Percentiles rank a stretch among this genome's conserved stretches.
These are phyloP conservation scores for Xylocopa sonorina DNA, from an alignment of 1,140 invertebrate species.

Conservation along the genomic window DNA sequence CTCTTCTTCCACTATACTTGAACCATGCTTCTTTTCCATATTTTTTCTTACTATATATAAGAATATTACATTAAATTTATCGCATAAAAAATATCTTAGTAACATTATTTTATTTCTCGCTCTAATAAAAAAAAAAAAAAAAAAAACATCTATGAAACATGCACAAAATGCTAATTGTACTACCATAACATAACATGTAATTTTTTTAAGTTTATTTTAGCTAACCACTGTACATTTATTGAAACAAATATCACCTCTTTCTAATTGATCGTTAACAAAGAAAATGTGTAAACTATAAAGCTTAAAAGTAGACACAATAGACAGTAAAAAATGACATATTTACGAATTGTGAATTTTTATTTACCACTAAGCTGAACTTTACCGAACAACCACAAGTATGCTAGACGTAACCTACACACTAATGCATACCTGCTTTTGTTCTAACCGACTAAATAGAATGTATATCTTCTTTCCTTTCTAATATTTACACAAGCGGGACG, in stretches of 20 bases:
- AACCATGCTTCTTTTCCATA: constrained; percentile 75
- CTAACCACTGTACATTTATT: background rate
- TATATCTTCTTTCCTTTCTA: background rate
- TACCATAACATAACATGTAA: background rate
- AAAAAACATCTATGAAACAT: background rate
- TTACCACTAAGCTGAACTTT: background rate
- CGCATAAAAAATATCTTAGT: too few species aligned
- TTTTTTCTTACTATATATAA: constrained; percentile 47
- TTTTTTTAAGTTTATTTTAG: background rate
- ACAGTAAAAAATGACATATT: constrained; percentile 1
- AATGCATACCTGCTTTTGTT: constrained; percentile 1
- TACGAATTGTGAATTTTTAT: constrained; percentile 14
- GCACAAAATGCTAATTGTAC: constrained; percentile 7
- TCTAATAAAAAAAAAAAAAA: too few species aligned
- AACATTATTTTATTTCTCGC: background rate
- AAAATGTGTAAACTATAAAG: background rate
- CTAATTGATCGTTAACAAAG: background rate
- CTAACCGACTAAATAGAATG: constrained; percentile 13
- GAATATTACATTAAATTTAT: background rate
- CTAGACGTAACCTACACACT: background rate
- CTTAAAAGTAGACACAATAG: too few species aligned
- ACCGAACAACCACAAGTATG: background rate
- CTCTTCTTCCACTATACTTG: constrained; percentile 76
- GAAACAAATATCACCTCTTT: background rate
- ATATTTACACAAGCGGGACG: background rate